Percentiles rank a stretch among this genome's conserved stretches.
These are phyloP conservation scores for Calonectris borealis DNA, from an alignment of 2,113 vertebrate species.

Conservation along the genomic window DNA sequence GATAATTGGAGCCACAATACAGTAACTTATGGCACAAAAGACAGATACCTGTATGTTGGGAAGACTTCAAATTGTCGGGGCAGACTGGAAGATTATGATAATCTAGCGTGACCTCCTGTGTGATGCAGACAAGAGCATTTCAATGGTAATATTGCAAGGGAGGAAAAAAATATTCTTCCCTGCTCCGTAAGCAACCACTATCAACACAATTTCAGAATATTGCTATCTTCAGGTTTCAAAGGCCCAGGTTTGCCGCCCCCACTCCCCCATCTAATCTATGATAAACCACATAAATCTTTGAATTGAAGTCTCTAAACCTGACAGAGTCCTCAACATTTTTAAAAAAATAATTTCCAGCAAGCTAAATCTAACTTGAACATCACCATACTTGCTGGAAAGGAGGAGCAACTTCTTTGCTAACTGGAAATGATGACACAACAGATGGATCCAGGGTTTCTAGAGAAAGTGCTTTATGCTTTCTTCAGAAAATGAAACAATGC, in stretches of 20 bases:
- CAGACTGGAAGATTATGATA: constrained; percentile 21
- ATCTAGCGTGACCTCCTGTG: constrained; percentile 22
- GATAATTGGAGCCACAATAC: background rate
- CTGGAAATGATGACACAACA: background rate
- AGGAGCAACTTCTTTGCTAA: background rate
- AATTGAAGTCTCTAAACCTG: background rate
- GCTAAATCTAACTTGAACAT: background rate
- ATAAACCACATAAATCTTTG: background rate
- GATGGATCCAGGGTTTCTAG: background rate
- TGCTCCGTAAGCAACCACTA: background rate
- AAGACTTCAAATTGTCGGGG: background rate
- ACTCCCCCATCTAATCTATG: background rate
- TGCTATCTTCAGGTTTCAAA: background rate
- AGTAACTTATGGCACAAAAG: background rate
- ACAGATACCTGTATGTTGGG: background rate
- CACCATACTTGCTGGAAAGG: background rate
- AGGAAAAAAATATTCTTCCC: background rate
- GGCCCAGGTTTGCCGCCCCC: background rate
- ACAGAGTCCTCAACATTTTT: background rate
- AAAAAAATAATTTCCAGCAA: background rate
- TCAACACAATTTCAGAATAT: constrained; percentile 7
- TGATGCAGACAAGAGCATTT: constrained; percentile 34
- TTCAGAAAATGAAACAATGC: background rate
- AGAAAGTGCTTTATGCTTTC: background rate
- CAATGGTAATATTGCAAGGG: background rate